Base-by-base conservation (phyloP, 2,797 vertebrate species). In the Periparus ater region DNA sequence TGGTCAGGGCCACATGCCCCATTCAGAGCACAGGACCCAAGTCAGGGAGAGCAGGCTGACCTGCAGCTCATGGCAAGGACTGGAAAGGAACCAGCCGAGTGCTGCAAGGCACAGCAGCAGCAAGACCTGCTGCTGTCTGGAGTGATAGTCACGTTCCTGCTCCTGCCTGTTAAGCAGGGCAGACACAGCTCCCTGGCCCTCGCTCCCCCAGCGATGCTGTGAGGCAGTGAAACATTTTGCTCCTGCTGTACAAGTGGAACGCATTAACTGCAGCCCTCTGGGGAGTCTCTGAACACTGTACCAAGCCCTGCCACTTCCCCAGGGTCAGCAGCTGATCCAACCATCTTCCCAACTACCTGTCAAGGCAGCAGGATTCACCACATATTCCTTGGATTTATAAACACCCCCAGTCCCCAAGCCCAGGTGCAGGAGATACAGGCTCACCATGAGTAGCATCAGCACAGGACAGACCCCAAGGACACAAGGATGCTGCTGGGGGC, bases 1-100 rank as follows among this genome's bases (percentile, higher is more conserved):
- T 0, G 1, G n/a, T 16, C 10, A 9, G 32, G 50, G 2, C 22
- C 51, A 17, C 1, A 0, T 6, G 42, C 20, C 27, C 45, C 0
- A 0, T 5, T 21, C 54, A 23, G 36, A 47, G 50, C 50, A 45
- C 54, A 53, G n/a, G 26, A 8, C 30, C 5, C 4, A 2, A 29
- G 8, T 12, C 45, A 71, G 40, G 50, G 70, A 83, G 32, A 40
- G 5, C 40, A 44, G 42, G 5, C 54, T 55, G 12, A 8, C 2
- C 20, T 1, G 0, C 36, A 20, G 78, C 79, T 72, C 25, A 5
- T 0, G 5, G 66, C 4, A 21, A 60, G 53, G 34, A 27, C 2
- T 2, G 32, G 32, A 27, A n/a, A 58, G 66, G 74, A 26, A 47
- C 19, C 2, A 2, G 42, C 6, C 0, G 0, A 13, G 60, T 22